Conservation (phyloP, 2,888 invertebrate genomes). For the Ypsolopha sequella region DNA sequence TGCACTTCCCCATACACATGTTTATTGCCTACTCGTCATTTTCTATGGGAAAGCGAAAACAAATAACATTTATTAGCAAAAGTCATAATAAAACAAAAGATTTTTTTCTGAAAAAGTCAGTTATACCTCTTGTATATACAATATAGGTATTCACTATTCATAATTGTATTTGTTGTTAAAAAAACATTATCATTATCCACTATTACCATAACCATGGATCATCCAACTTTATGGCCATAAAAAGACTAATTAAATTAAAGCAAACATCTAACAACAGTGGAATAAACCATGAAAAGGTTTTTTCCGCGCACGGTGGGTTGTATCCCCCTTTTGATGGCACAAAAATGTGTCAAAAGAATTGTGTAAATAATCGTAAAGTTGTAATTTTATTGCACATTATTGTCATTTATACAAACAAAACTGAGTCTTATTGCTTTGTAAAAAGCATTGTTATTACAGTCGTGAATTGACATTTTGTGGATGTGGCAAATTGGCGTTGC, state of each 20-base stretch:
- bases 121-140: not conserved
- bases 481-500: constrained; percentile 1
- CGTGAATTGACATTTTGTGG: constrained; percentile 1
- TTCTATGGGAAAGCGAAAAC: too few species aligned
- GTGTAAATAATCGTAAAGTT: constrained; percentile 3
- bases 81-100: not conserved
- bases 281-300: not conserved
- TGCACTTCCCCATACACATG: too few species aligned
- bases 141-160: too few species aligned
- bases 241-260: not conserved
- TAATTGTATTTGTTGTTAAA: too few species aligned
- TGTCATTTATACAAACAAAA: not conserved
- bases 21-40: too few species aligned
- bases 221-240: not conserved
- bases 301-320: not conserved
- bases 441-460: not conserved
- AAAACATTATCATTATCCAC: too few species aligned
- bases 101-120: too few species aligned
- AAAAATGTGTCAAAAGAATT: constrained; percentile 1
- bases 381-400: not conserved
- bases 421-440: not conserved
- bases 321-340: not conserved
- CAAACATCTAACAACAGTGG: not conserved
- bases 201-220: too few species aligned
- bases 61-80: too few species aligned